Conservation (phyloP, 2,888 invertebrate species). For the Dolichopus griseipennis region DNA sequence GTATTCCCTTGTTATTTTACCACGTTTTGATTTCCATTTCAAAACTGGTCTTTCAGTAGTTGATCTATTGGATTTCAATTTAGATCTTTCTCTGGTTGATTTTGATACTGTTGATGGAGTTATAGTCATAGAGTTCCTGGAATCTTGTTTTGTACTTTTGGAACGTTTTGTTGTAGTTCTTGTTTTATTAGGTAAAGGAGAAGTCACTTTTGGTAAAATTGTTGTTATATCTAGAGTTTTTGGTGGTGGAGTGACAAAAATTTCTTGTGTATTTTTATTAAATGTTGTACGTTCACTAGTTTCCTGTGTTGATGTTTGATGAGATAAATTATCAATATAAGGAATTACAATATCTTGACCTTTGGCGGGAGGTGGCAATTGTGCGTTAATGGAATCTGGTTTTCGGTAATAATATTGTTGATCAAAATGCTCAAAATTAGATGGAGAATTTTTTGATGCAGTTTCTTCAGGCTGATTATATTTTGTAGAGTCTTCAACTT, state of each 20-base stretch:
- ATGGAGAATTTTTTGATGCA: neutral
- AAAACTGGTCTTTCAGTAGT: conserved; percentile 33
- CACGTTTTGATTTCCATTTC: conserved; percentile 38
- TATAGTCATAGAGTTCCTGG: neutral
- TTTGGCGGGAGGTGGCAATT: conserved; percentile 35
- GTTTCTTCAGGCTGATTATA: neutral
- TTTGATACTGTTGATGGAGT: conserved; percentile 4
- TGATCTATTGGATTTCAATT: conserved; percentile 16
- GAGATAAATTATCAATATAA: conserved; percentile 24
- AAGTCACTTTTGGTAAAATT: conserved; percentile 12
- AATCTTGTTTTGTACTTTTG: neutral
- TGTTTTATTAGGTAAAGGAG: neutral
- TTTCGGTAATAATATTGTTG: conserved; percentile 10
- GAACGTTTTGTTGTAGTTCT: conserved; percentile 12
- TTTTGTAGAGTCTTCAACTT: neutral
- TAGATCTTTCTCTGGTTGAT: conserved; percentile 8
- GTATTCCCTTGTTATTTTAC: conserved; percentile 9
- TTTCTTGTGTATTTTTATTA: conserved; percentile 16
- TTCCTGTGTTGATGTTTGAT: conserved; percentile 16
- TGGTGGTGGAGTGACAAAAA: conserved; percentile 15
- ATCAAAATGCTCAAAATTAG: neutral
- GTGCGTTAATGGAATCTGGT: conserved; percentile 36
- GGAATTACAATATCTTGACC: conserved; percentile 29
- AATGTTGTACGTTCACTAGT: conserved; percentile 16
- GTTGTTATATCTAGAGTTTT: conserved; percentile 11